These are phyloP conservation scores for Stegana nigrithorax DNA, from an alignment of 2,888 invertebrate species.

Conservation along the genomic window DNA sequence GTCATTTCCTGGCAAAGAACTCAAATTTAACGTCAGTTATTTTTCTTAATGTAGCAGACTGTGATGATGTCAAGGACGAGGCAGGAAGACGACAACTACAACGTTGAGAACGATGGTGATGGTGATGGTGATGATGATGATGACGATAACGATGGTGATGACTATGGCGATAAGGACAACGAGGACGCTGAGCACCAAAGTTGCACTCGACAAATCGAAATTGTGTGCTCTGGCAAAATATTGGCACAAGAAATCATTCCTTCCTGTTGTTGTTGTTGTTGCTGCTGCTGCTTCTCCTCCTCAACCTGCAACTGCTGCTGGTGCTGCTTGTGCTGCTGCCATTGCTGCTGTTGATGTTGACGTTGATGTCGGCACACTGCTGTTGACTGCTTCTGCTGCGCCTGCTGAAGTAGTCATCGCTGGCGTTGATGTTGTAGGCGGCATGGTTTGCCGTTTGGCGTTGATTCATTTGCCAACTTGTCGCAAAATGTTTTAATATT, in stretches of 20 bases:
- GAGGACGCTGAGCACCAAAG: constrained; percentile 61
- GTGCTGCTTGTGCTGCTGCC: constrained; percentile 23
- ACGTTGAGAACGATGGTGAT: constrained; percentile 28
- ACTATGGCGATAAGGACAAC: constrained; percentile 39
- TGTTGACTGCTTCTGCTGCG: background rate
- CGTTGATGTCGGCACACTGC: background rate
- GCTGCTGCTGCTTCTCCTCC: constrained; percentile 14
- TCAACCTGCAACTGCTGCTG: constrained; percentile 27
- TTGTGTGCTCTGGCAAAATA: constrained; percentile 68
- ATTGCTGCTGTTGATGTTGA: constrained; percentile 46
- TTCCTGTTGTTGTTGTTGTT: constrained; percentile 57
- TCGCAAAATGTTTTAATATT: constrained; percentile 62
- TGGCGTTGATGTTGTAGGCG: constrained; percentile 3
- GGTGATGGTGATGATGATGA: constrained; percentile 40
- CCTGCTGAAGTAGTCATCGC: constrained; percentile 39
- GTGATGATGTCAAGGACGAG: constrained; percentile 26
- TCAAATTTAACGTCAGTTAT: no score
- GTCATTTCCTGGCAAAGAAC: no score
- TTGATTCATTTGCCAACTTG: constrained; percentile 58
- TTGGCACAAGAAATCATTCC: constrained; percentile 68
- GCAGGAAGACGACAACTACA: constrained; percentile 39
- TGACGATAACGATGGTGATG: constrained; percentile 36
- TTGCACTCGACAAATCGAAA: constrained; percentile 68
- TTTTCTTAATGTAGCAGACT: no score
- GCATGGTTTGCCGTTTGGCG: constrained; percentile 9